A percentile compares a stretch with the other conserved stretches of the same genome.
These are phyloP conservation scores for Acropora tenuis DNA, from an alignment of 64 coral and sea anemone genomes.

Conservation along the genomic window DNA sequence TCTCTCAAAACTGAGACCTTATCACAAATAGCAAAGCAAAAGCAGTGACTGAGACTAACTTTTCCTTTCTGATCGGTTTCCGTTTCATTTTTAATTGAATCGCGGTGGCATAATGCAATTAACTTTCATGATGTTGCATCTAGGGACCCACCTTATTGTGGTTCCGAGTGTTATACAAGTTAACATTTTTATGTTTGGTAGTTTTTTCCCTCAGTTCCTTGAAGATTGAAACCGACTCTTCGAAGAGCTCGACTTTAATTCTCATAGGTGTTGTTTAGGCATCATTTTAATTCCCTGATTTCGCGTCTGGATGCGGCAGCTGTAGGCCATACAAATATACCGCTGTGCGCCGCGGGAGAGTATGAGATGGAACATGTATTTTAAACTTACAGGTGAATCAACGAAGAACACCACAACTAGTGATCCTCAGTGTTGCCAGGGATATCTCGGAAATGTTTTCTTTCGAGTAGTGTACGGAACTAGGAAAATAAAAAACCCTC, in stretches of 20 bases:
- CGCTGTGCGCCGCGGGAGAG: neutral
- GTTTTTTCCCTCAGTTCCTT: neutral
- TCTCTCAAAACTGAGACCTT: too few species aligned
- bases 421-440: neutral
- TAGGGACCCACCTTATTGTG: neutral
- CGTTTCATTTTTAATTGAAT: neutral
- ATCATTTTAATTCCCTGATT: conserved; percentile 3
- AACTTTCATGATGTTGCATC: neutral
- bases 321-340: neutral
- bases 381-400: neutral
- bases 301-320: neutral
- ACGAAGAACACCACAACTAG: neutral
- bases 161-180: neutral
- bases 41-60: too few species aligned
- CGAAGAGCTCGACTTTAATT: neutral
- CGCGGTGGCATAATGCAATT: neutral
- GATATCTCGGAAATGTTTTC: neutral
- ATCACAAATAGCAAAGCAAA: too few species aligned
- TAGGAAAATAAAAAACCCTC: too few species aligned
- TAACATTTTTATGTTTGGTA: conserved; percentile 6
- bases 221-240: neutral
- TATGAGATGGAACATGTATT: neutral
- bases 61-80: too few species aligned
- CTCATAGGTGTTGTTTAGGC: neutral
- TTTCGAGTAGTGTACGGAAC: neutral